phyloP scores from a whole-genome alignment of 2,888 invertebrate genomes.

The Tanytarsus gracilentus region DNA sequence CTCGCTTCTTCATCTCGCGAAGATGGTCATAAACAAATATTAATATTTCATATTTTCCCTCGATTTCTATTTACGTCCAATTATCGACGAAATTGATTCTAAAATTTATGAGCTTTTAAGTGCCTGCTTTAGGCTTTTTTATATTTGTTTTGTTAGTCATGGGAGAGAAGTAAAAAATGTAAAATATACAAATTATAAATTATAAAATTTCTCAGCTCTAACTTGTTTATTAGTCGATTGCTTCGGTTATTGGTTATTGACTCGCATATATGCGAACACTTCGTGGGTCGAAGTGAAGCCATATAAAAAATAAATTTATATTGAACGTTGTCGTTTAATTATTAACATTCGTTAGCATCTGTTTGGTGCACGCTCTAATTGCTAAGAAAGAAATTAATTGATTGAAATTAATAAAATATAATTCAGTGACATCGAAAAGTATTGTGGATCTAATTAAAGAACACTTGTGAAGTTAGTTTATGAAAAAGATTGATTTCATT shows the following conservation, averaged over 20 bases:
- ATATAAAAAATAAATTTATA: background rate
- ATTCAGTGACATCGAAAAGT: too few species aligned
- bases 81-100: slow-evolving; percentile 27
- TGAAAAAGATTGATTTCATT: too few species aligned
- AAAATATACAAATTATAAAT: slow-evolving; percentile 9
- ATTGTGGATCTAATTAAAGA: too few species aligned
- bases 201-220: background rate
- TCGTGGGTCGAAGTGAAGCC: background rate
- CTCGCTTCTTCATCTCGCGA: background rate
- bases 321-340: background rate
- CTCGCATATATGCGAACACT: background rate
- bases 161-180: too few species aligned
- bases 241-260: background rate
- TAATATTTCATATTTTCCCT: slow-evolving; percentile 22
- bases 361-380: background rate
- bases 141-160: too few species aligned
- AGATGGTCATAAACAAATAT: slow-evolving; percentile 19
- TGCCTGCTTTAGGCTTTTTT: slow-evolving; percentile 16
- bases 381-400: background rate
- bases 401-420: slow-evolving; percentile 12
- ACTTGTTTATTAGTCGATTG: background rate
- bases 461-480: too few species aligned
- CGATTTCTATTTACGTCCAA: slow-evolving; percentile 22
- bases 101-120: slow-evolving; percentile 26
- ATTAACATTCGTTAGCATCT: slow-evolving; percentile 9